phyloP scores from a whole-genome alignment of 2,888 invertebrate species.

The Epistrophe eligans region DNA sequence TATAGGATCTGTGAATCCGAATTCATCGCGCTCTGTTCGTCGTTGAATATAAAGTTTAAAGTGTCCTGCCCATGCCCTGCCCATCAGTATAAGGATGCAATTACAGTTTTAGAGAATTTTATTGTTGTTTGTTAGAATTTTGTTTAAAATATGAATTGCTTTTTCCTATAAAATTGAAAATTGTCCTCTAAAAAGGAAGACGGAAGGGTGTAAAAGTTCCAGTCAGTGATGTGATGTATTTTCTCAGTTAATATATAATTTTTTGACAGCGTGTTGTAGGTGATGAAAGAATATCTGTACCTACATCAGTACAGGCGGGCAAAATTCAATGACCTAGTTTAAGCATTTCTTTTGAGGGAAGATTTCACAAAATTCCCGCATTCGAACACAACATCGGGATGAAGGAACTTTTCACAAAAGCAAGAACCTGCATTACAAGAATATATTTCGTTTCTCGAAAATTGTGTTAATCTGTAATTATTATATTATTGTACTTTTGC shows the following conservation, averaged over 20 bases:
- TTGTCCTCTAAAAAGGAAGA: constrained; percentile 5
- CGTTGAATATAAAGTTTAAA: constrained; percentile 18
- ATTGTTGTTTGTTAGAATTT: constrained; percentile 55
- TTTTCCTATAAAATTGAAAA: constrained; percentile 14
- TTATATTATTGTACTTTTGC: neutral
- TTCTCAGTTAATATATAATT: neutral
- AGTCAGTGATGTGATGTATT: neutral
- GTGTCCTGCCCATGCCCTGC: neutral
- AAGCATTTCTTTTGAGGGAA: neutral
- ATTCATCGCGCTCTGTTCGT: neutral
- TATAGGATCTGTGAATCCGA: constrained; percentile 20
- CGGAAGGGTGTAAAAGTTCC: neutral
- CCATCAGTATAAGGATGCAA: constrained; percentile 33
- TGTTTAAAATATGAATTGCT: constrained; percentile 47
- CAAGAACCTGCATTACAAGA: constrained; percentile 4
- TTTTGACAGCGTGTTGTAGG: neutral
- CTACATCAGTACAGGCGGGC: too few species aligned
- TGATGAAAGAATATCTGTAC: neutral
- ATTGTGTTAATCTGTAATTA: constrained; percentile 5
- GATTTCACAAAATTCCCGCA: neutral
- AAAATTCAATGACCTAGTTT: neutral
- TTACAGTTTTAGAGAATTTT: constrained; percentile 52
- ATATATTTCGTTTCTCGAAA: neutral
- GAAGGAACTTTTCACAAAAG: neutral
- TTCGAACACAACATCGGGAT: neutral